Base-by-base conservation (phyloP, 2,113 vertebrate species). In the Seriola quinqueradiata region DNA sequence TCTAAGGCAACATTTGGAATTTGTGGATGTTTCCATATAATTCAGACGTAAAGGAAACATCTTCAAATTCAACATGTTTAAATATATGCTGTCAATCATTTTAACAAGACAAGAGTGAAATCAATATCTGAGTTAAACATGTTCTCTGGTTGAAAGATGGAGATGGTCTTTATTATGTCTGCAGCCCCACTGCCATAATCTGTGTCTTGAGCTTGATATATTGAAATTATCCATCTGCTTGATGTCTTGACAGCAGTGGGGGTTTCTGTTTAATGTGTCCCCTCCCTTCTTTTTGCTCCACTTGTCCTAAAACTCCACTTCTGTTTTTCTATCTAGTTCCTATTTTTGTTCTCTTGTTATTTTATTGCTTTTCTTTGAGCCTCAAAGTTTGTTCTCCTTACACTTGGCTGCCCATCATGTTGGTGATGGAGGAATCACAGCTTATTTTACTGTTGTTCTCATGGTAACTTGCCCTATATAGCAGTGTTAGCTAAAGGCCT, bases 51-150 rank as follows among this genome's bases (percentile, higher is more conserved):
- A 36, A 76, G 17, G 8, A 79, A 77, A 69, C 55, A 69, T 55
- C 12, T 4, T 40, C 11, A 40, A 66, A 60, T 0, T 55, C 57
- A 70, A 70, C 36, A 4, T 40, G 21, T 75, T 71, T 75, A 71
- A 77, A 67, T 48, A 60, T 42, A 46, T 38, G 17, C 66, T 86
- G 86, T 75, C 81, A 68, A 36, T 82, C 86, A 85, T 50, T 28
- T 57, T 23, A 54, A 81, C 32, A 58, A 54, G n/a, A 81, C 17
- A 71, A n/a, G 54, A 73, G 52, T 32, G 60, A 78, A 28, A 70
- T 75, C 60, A 55, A 66, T 23, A 55, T 55, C 52, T 10, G 19
- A 23, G 11, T 25, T 23, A 57, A 55, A 52, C 48, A 52, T 4
- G 4, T 57, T 3, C 5, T 57, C n/a, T 12, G 1, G n/a, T 2